Base-by-base conservation (phyloP, 2,888 invertebrate genomes). In the Catocala sponsa region DNA sequence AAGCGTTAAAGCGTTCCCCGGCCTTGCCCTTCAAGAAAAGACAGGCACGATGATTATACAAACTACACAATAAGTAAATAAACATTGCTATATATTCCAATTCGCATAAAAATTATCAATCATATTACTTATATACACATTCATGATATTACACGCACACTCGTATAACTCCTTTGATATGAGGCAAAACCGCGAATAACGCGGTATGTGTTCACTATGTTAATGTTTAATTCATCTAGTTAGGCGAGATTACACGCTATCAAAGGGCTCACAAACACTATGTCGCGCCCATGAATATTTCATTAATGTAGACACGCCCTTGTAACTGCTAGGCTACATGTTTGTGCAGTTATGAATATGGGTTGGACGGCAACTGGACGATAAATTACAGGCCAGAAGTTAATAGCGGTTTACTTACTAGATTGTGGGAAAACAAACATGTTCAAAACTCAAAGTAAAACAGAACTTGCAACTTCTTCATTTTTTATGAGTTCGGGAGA, bases 181-280 rank as follows among this genome's bases (percentile, higher is more conserved):
- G 32, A 12, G 11, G 33, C 46, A 52, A 55, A 62, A 48, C 62
- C 65, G 57, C 49, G 47, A 55, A 57, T 61, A 68, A 63, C 52
- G 49, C 50, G 43, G 59, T 44, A 44, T 55, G 52, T 54, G 63
- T 65, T 62, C 68, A 65, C 65, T 66, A 54, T 60, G 71, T 75
- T 73, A 78, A 81, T 88, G 83, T 84, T 80, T 86, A 86, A 87
- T 87, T 84, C 85, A 85, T 83, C 76, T 76, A 77, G 83, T 81
- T 81, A 80, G 59, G 60, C 66, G 74, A 79, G 82, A 77, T 79
- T 79, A 81, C 70, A 59, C 68, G 65, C 68, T 77, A 78, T 83
- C 84, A 86, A 84, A 85, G 86, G 72, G 68, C 71, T 59, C 62
- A 58, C 73, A 68, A 69, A 72, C 79, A 70, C 69, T 69, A 65